Percentiles rank a stretch among this genome's conserved stretches.
Conservation (phyloP, 2,113 vertebrate genomes). For the Pyxicephalus adspersus region DNA sequence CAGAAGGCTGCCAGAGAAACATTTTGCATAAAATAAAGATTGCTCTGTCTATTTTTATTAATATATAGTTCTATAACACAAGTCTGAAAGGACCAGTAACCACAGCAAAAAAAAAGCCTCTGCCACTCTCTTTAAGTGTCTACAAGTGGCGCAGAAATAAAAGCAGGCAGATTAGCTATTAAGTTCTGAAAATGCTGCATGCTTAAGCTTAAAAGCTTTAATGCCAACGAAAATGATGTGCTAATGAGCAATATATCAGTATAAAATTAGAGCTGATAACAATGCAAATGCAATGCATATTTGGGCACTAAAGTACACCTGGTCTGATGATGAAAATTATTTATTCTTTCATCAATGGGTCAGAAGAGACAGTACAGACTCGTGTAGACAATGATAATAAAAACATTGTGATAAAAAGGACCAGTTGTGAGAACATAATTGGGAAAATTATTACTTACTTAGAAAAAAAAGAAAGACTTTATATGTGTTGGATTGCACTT, state of each 20-base stretch:
- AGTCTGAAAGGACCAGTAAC: conserved; percentile 25
- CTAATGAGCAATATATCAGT: conserved; percentile 62
- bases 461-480: neutral
- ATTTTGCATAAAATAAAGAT: conserved; percentile 7
- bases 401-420: conserved; percentile 14
- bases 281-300: conserved; percentile 59
- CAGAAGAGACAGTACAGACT: conserved; percentile 30
- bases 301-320: conserved; percentile 63
- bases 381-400: conserved; percentile 34
- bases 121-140: conserved; percentile 9
- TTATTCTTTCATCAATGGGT: conserved; percentile 61
- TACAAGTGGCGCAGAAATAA: conserved; percentile 39
- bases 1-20: too few relatives aligned
- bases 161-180: conserved; percentile 49
- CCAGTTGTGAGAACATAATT: conserved; percentile 22
- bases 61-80: neutral
- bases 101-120: conserved; percentile 12
- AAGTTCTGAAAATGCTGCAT: conserved; percentile 58
- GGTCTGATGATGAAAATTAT: conserved; percentile 57
- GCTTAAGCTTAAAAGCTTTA: conserved; percentile 57
- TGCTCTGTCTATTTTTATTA: neutral
- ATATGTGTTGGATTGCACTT: neutral
- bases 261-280: conserved; percentile 61
- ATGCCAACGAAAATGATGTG: conserved; percentile 57
- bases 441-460: conserved; percentile 16